Percentiles rank a stretch among this genome's conserved stretches.
phyloP scores from a whole-genome alignment of 2,797 vertebrate genomes.

The Coluber constrictor region DNA sequence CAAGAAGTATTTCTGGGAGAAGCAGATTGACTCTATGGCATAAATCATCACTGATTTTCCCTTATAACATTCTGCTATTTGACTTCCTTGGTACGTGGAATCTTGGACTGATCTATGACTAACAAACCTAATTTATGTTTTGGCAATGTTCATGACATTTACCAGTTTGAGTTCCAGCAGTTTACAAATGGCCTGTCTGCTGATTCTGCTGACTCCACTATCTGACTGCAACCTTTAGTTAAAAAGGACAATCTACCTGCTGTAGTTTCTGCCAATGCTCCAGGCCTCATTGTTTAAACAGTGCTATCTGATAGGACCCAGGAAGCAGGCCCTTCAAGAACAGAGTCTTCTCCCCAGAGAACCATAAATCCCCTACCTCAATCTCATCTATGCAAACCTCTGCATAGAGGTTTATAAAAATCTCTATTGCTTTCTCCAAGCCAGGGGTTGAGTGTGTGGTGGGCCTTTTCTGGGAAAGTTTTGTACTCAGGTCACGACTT shows the following conservation, averaged over 20 bases:
- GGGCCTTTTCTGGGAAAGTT: background rate
- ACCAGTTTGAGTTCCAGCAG: background rate
- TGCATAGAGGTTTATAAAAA: too few species aligned
- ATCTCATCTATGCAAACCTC: background rate
- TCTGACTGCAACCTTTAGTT: background rate
- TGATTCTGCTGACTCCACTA: background rate
- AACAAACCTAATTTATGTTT: background rate
- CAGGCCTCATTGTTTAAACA: background rate
- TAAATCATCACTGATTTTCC: background rate
- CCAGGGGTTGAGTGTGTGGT: background rate
- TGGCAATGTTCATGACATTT: background rate
- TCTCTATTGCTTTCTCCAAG: background rate
- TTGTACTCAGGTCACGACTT: background rate
- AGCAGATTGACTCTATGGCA: background rate
- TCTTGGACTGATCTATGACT: background rate
- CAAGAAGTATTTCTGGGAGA: background rate
- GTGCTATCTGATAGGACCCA: background rate
- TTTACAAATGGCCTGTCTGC: background rate
- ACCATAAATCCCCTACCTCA: background rate
- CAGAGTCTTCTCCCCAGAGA: background rate
- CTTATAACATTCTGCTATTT: background rate
- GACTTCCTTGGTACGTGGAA: background rate
- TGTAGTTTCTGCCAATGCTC: background rate
- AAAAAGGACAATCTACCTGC: background rate
- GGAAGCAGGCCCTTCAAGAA: background rate